Conservation (phyloP, 2,888 invertebrate species). For the Rotaria magnacalcarata region DNA sequence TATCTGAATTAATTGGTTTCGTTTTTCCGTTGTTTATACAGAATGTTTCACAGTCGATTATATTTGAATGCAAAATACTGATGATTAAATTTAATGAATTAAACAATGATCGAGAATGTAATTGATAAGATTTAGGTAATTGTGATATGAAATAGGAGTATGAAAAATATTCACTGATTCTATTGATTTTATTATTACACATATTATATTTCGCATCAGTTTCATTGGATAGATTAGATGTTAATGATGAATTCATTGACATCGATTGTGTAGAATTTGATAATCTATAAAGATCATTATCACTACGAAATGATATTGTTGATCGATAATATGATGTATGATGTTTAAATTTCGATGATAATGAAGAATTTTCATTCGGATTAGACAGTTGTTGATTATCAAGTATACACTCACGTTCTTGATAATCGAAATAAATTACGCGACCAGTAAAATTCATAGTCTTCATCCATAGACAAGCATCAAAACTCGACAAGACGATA, state of each 20-base stretch:
- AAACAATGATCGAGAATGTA: not conserved
- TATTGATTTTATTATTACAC: not conserved
- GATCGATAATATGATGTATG: not conserved
- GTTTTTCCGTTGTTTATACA: not conserved
- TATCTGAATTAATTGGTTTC: not conserved
- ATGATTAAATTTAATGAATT: not conserved
- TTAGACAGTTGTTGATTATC: not conserved
- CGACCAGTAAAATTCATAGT: not conserved
- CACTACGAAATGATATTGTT: conserved; percentile 1
- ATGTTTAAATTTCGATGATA: not conserved
- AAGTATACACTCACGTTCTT: not conserved
- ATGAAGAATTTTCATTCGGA: not conserved
- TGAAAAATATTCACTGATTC: not conserved
- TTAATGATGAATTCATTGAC: not conserved
- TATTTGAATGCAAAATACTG: not conserved
- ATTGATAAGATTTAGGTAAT: not conserved
- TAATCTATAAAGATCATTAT: not conserved
- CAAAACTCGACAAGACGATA: not conserved
- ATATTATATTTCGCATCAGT: not conserved
- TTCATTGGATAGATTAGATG: not conserved
- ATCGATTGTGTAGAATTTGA: not conserved
- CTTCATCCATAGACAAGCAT: conserved; percentile 5
- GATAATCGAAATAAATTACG: conserved; percentile 27
- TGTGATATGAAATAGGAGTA: not conserved
- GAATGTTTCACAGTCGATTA: not conserved